phyloP scores from a whole-genome alignment of 2,113 vertebrate genomes.

The Tragelaphus imberbis region DNA sequence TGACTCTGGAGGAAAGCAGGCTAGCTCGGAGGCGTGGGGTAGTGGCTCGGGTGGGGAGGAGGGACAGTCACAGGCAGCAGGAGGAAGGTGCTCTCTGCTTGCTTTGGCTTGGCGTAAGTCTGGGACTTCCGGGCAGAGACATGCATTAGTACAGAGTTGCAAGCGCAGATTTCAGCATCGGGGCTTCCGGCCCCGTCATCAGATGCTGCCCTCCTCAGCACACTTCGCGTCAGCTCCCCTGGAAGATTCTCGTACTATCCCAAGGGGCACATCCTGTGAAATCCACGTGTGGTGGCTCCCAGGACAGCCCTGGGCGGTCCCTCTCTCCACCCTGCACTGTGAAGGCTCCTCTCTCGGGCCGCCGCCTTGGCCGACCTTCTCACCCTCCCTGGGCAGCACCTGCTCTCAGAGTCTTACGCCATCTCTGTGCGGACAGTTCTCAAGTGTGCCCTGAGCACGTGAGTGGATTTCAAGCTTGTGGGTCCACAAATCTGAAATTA shows the following conservation, averaged over 20 bases:
- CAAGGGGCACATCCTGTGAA: neutral
- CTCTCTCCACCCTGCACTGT: accelerated
- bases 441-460: neutral
- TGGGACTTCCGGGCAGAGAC: neutral
- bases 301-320: accelerated
- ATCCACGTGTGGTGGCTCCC: accelerated
- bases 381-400: no score
- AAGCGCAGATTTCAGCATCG: no score
- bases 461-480: neutral
- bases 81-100: no score
- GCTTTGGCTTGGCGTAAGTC: neutral
- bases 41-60: accelerated
- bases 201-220: neutral
- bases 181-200: no score
- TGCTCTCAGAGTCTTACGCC: neutral
- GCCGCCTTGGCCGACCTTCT: neutral
- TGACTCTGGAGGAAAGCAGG: neutral
- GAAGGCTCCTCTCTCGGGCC: neutral
- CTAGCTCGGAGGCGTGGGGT: accelerated
- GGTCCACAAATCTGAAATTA: neutral
- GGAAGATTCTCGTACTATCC: neutral
- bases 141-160: neutral
- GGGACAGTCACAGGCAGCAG: accelerated
- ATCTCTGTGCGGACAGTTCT: neutral
- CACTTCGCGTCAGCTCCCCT: neutral